Base-by-base conservation (phyloP, 2,888 invertebrate species). In the Ichneumoninae sp. region DNA sequence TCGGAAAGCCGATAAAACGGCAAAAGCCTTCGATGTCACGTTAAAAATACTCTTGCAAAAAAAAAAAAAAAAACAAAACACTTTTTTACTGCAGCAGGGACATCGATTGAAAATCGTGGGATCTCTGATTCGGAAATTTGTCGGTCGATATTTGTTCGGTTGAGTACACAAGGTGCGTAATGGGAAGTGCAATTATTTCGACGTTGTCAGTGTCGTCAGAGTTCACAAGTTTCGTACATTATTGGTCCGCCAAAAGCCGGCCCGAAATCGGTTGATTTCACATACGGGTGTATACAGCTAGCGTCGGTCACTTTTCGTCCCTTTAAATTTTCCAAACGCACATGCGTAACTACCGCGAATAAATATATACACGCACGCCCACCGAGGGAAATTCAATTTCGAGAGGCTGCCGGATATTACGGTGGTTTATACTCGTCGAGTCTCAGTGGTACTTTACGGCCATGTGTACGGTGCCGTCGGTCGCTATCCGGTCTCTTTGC, bases 341-440 rank as follows among this genome's bases (percentile, higher is more conserved):
- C 65, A 65, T 52, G 10, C 50, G 57, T 26, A 10, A 8, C 60
- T 63, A 40, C 63, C 22, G 7, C n/a, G 10, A 63, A 63, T 57
- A 26, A 26, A 57, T 22, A 57, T 57, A 57, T 4, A 13, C 13
- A 40, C 22, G 26, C 26, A 33, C 68, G 13, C 2, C 19, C 66
- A 26, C 57, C 66, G 44, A 36, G 47, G 47, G 26, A 78, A 80
- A 79, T 82, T 66, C 78, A 81, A 75, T 84, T 83, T 80, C 44
- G 70, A 57, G 66, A 47, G 54, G 57, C 33, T 47, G 66, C 40
- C 73, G 66, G 54, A 80, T 73, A 66, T 80, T 63, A 57, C 66
- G 44, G 44, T 68, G 54, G 73, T 80, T 71, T 44, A 57, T 73
- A 73, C 57, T 36, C 40, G 66, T 73, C 54, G 66, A 66, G 57